Evolutionary conservation across 2,113 vertebrate species (phyloP).

Genomic region (Xenus cinereus): DNA sequence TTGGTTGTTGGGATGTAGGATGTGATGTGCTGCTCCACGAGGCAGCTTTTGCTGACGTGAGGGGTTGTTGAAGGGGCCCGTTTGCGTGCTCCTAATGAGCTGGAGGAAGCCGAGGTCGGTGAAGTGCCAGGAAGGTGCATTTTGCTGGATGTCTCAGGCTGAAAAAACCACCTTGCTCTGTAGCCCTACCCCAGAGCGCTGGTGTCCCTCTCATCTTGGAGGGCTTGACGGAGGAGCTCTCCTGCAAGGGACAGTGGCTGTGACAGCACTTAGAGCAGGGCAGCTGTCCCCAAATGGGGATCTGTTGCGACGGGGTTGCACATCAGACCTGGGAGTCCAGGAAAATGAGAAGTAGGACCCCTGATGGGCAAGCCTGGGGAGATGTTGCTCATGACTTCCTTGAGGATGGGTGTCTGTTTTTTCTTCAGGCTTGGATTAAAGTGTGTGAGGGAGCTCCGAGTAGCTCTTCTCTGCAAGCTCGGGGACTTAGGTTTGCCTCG

Average conservation of each 20-base stretch:
- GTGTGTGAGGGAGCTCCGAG: not conserved
- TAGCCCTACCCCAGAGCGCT: accelerated
- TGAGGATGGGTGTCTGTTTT: not conserved
- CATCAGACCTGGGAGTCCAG: not conserved
- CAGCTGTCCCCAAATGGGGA: accelerated
- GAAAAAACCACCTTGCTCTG: not conserved
- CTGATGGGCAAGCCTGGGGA: not conserved
- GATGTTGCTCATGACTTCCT: not conserved
- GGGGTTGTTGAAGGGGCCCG: accelerated
- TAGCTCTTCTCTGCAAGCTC: not conserved
- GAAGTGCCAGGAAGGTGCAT: not conserved
- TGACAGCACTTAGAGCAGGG: not conserved
- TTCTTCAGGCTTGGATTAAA: not conserved
- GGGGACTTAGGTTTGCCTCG: not conserved
- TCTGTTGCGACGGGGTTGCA: not conserved
- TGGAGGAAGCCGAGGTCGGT: not conserved
- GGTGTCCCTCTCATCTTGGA: not conserved
- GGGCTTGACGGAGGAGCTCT: not conserved
- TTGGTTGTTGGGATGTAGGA: not conserved
- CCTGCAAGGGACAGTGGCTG: not conserved
- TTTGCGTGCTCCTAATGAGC: not conserved
- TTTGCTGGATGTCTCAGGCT: not conserved
- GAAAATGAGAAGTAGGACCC: not conserved
- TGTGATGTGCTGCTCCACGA: not conserved
- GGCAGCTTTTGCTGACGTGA: not conserved